Evolutionary conservation across 2,888 invertebrate species (phyloP).

Genomic region (Lapara coniferarum): DNA sequence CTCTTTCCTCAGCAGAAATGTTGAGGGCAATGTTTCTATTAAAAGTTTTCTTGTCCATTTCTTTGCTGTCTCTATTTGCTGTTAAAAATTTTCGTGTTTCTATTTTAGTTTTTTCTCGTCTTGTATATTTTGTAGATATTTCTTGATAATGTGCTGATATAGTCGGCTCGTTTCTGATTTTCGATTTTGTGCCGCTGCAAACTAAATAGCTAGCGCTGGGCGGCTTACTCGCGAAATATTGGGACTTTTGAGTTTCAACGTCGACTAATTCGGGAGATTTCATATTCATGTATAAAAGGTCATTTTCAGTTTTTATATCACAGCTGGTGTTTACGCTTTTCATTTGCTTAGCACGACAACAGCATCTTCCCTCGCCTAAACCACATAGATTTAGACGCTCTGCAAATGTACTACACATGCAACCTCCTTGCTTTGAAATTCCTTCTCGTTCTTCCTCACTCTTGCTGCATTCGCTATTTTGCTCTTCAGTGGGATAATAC

Average conservation of each 20-base stretch:
- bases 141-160: constrained; percentile 11
- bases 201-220: constrained; percentile 42
- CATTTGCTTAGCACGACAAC: constrained; percentile 45
- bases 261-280: constrained; percentile 45
- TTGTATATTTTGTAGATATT: constrained; percentile 9
- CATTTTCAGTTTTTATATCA: constrained; percentile 48
- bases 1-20: constrained; percentile 50
- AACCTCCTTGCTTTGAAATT: constrained; percentile 38
- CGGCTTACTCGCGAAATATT: constrained; percentile 36
- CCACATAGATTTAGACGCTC: constrained; percentile 50
- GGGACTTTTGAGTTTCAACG: constrained; percentile 57
- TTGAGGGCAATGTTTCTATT: constrained; percentile 44
- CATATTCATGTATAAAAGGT: constrained; percentile 40
- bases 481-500: constrained; percentile 46
- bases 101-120: constrained; percentile 18
- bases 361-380: constrained; percentile 42
- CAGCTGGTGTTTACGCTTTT: constrained; percentile 54
- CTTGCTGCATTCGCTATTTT: constrained; percentile 42
- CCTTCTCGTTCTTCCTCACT: constrained; percentile 35
- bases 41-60: constrained; percentile 36
- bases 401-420: constrained; percentile 59
- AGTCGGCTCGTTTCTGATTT: constrained; percentile 16
- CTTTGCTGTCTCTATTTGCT: constrained; percentile 29
- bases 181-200: constrained; percentile 36
- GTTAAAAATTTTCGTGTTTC: constrained; percentile 25